Evolutionary conservation across 2,797 vertebrate species (phyloP), one percentile per base, ranked within the genome.

Genomic region (Rhinophrynus dorsalis): DNA sequence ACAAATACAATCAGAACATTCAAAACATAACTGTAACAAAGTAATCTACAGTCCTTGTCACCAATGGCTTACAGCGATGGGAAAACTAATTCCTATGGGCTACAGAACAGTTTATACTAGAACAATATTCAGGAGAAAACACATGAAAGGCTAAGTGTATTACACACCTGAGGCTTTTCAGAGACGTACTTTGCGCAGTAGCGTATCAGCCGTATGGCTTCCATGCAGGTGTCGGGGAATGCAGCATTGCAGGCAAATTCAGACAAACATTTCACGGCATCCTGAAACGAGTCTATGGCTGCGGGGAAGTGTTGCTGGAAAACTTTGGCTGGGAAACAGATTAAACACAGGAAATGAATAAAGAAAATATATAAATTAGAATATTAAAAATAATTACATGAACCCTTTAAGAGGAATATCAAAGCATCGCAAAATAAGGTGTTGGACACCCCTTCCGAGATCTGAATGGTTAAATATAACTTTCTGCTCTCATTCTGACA

Each of bases 191-290:
- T 95, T 17, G 95, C 96, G 52, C 96, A 98, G 68, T 94, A 95
- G 0, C 95, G 92, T 66, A 97, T 98, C 33, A 97, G 94, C 2
- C 96, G 80, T 70, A 98, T 98, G 3, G 96, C 94, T 81, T 98
- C 96, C 95, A 98, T 98, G 83, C 96, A 95, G 32, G 94, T 98
- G 83, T 98, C 96, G 0, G 96, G 96, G 77, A 98, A 98, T 0
- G 94, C 92, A 2, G 94, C 92, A 0, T 98, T 98, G 57, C 96
- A 98, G 73, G 96, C 96, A 71, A 98, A 98, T 85, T 98, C 96
- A 0, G 96, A 97, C 56, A 98, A 86, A 79, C 96, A 98, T 85
- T 97, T 98, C 3, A 98, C 94, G 0, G 95, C 96, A 12, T 98
- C 96, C 81, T 98, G 96, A 78, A 97, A 98, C 1, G 96, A 98